Base-by-base conservation (phyloP, 2,113 vertebrate genomes). In the Thalassoma bifasciatum region DNA sequence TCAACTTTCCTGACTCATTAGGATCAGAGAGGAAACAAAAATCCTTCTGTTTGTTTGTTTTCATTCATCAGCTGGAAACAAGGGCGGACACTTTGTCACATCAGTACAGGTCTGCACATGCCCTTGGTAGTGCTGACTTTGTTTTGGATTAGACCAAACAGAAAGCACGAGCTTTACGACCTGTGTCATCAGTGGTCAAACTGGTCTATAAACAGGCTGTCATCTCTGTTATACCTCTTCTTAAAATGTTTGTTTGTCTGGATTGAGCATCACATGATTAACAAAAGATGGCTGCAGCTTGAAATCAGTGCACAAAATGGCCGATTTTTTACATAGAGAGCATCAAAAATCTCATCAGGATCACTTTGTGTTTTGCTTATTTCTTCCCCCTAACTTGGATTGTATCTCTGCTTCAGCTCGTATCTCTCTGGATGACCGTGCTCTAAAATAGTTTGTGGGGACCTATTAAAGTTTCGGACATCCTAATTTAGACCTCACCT, bases 61-160 rank as follows among this genome's bases (percentile, higher is more conserved):
- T 4, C 3, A 16, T n/a, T 8, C 5, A 47, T 1, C 56, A 56
- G 46, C 8, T 13, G 17, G 42, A 37, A 53, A 57, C 21, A 23
- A 66, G 30, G 56, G 10, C 3, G 0, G 56, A 10, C 16, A 23
- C 30, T 11, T 22, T 14, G 52, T 51, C 38, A 36, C 38, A 5
- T 30, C 30, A 6, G 3, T 50, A 64, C 52, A 62, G 19, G 82
- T 82, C 63, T 51, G 22, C 9, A 69, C 73, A 16, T 58, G 72
- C 8, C 40, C 26, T 17, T 12, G 23, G 5, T 4, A 22, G 14
- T 23, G 42, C 24, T 7, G 22, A 22, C 47, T 53, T 36, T 64
- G 17, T 68, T 77, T 74, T 12, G 44, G 56, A 77, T 53, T 17
- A 62, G 40, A 67, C 26, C 57, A 24, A n/a, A 44, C 42, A 44